Evolutionary conservation across 2,113 vertebrate species (phyloP).

Genomic region (Microtus pennsylvanicus): DNA sequence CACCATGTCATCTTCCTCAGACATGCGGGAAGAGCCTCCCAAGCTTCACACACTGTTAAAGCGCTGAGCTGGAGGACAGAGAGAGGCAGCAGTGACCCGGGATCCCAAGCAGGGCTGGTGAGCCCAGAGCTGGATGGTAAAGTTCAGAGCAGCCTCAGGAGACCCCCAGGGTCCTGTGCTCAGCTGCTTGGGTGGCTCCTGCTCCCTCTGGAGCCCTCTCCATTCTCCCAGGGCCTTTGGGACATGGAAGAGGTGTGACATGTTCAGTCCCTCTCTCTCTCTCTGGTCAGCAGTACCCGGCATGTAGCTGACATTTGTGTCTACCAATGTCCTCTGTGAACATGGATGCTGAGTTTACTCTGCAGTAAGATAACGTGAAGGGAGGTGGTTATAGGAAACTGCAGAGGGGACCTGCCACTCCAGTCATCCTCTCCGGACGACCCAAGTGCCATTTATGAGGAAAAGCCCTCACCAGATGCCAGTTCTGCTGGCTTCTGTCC

Average conservation of each 20-base stretch:
- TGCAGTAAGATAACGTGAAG: neutral
- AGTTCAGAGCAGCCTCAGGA: neutral
- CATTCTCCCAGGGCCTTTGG: no score
- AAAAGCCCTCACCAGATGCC: neutral
- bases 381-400: no score
- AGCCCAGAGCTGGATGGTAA: neutral
- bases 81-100: neutral
- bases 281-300: neutral
- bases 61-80: neutral
- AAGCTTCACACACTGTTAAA: neutral
- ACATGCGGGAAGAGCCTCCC: neutral
- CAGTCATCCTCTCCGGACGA: no score
- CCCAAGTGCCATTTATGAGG: neutral
- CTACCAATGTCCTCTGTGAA: neutral
- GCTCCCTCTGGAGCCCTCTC: no score
- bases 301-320: accelerated
- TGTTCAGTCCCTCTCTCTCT: accelerated
- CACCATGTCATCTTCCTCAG: neutral
- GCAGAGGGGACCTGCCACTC: no score
- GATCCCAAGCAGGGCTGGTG: neutral
- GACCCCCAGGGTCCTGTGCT: neutral
- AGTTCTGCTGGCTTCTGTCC: neutral
- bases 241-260: no score
- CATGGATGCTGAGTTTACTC: accelerated
- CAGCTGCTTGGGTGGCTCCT: neutral